These are phyloP conservation scores for Rhabdornis inornatus DNA, from an alignment of 2,113 vertebrate genomes.

Conservation along the genomic window DNA sequence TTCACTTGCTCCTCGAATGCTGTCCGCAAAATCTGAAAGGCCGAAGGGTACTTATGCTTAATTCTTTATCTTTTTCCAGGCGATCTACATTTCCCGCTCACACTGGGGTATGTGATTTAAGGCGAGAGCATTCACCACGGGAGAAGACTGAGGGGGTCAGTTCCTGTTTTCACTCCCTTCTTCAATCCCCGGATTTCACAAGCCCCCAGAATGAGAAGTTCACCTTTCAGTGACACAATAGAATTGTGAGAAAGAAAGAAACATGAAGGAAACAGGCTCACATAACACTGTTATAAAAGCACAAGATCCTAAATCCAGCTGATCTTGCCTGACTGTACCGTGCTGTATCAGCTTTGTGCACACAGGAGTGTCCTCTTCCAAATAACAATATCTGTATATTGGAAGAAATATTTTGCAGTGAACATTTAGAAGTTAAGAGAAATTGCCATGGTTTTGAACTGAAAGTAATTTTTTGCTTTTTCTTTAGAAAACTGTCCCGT, in stretches of 20 bases:
- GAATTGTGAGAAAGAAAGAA: background rate
- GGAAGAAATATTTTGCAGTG: background rate
- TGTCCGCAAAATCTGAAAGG: background rate
- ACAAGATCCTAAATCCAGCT: background rate
- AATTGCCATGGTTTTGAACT: background rate
- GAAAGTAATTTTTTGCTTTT: background rate
- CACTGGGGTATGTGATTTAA: fast-evolving
- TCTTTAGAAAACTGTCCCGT: background rate
- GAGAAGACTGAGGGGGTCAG: background rate
- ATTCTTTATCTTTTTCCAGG: background rate
- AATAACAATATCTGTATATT: background rate
- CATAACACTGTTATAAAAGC: background rate
- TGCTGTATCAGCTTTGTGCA: background rate
- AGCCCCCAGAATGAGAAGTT: background rate
- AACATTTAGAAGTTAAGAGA: background rate
- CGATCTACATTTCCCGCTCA: fast-evolving
- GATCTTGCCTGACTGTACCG: background rate
- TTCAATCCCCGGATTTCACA: background rate
- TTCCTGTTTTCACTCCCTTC: background rate
- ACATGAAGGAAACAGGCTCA: background rate
- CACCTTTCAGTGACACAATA: background rate
- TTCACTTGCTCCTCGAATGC: background rate
- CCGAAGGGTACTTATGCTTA: background rate
- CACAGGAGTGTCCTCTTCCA: background rate
- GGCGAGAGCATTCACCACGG: background rate